Evolutionary conservation across 1,140 invertebrate species (phyloP).

Genomic region (Anastatus disparis): DNA sequence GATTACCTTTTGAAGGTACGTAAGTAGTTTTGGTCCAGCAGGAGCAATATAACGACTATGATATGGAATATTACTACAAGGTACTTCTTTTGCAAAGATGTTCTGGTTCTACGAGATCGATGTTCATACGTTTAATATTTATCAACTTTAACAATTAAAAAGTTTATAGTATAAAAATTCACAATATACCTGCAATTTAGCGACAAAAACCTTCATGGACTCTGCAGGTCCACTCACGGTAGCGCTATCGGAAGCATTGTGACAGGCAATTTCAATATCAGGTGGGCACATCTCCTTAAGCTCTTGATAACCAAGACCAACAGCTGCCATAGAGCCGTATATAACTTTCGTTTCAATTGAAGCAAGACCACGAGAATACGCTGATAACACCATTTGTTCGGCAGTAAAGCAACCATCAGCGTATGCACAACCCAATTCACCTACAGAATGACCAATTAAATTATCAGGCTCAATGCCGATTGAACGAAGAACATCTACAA

Average conservation of each 20-base stretch:
- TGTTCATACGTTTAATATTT: too few species aligned
- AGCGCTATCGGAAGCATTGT: slow-evolving; percentile 76
- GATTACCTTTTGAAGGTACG: slow-evolving; percentile 78
- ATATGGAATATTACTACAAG: slow-evolving; percentile 77
- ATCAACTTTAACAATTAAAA: too few species aligned
- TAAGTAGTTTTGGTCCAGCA: slow-evolving; percentile 76
- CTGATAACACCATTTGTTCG: slow-evolving; percentile 81
- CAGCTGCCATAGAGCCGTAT: slow-evolving; percentile 85
- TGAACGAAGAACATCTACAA: slow-evolving; percentile 76
- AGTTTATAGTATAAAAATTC: too few species aligned
- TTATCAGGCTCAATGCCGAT: slow-evolving; percentile 78
- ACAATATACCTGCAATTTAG: slow-evolving; percentile 62
- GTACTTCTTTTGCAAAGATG: slow-evolving; percentile 81
- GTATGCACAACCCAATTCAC: slow-evolving; percentile 85
- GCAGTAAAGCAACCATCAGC: slow-evolving; percentile 83
- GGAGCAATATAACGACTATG: slow-evolving; percentile 76
- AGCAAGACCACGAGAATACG: slow-evolving; percentile 87
- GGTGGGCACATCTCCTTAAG: slow-evolving; percentile 66
- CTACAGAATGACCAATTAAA: slow-evolving; percentile 84
- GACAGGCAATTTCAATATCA: slow-evolving; percentile 76
- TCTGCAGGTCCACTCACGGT: slow-evolving; percentile 78
- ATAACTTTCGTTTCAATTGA: slow-evolving; percentile 82
- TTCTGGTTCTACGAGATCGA: too few species aligned
- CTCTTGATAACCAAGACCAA: slow-evolving; percentile 74
- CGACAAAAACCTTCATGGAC: slow-evolving; percentile 59